These are phyloP conservation scores for Tortrix viridana DNA, from an alignment of 2,888 invertebrate species.

Conservation along the genomic window DNA sequence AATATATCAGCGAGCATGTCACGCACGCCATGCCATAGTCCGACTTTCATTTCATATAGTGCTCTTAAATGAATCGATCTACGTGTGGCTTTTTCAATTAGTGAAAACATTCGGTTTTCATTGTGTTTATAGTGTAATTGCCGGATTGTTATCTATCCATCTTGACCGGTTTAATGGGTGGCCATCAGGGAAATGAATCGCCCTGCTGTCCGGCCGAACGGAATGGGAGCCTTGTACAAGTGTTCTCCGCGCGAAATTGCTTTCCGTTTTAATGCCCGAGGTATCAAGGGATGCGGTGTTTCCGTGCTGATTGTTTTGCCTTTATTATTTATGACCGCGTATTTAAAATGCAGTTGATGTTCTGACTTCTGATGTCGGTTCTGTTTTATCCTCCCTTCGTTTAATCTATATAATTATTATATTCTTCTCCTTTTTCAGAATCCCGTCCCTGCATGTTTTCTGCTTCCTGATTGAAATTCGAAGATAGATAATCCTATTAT, in stretches of 20 bases:
- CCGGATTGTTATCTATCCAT: conserved; percentile 80
- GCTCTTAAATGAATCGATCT: conserved; percentile 75
- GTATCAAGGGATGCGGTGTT: conserved; percentile 62
- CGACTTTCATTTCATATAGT: conserved; percentile 81
- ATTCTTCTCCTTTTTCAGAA: conserved; percentile 17
- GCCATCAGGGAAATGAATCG: conserved; percentile 82
- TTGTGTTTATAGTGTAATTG: conserved; percentile 82
- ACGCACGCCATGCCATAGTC: conserved; percentile 65
- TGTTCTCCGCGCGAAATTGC: conserved; percentile 70
- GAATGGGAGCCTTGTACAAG: conserved; percentile 66
- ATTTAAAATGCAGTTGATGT: conserved; percentile 34
- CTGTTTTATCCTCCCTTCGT: conserved; percentile 22
- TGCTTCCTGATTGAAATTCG: conserved; percentile 14
- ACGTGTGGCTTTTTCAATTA: conserved; percentile 80
- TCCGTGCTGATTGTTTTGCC: conserved; percentile 56
- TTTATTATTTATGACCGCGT: conserved; percentile 47
- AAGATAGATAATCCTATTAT: conserved; percentile 1
- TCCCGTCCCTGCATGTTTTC: conserved; percentile 17
- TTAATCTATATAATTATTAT: conserved; percentile 9
- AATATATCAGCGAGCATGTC: conserved; percentile 70
- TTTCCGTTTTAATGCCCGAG: conserved; percentile 69
- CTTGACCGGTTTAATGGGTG: conserved; percentile 79
- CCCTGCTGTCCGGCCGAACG: conserved; percentile 60
- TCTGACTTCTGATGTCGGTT: conserved; percentile 28
- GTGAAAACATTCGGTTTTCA: conserved; percentile 80